These are phyloP conservation scores for Boleophthalmus pectinirostris DNA, from an alignment of 2,113 vertebrate genomes.

Conservation along the genomic window DNA sequence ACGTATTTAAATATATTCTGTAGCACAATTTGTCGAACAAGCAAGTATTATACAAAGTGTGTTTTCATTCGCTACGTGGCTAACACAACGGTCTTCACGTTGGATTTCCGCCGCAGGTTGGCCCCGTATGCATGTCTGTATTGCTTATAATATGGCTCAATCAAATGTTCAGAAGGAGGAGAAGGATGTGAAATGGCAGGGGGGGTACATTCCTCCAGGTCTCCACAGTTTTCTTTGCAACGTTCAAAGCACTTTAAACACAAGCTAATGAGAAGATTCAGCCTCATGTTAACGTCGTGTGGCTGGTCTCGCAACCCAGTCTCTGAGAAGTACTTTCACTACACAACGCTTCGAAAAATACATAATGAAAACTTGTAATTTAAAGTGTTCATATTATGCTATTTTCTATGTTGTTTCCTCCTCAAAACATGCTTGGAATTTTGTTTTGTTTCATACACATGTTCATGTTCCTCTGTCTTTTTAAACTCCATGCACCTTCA, in stretches of 20 bases:
- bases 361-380: neutral
- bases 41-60: conserved; percentile 46
- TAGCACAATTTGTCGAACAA: conserved; percentile 24
- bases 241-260: conserved; percentile 43
- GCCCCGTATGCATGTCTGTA: conserved; percentile 31
- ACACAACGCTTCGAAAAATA: neutral
- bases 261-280: conserved; percentile 25
- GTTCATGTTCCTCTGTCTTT: no score
- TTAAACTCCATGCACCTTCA: no score
- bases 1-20: conserved; percentile 24
- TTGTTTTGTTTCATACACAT: no score
- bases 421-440: no score
- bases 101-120: conserved; percentile 30
- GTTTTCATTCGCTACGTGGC: conserved; percentile 41
- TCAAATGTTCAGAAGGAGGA: conserved; percentile 47
- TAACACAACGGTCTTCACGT: conserved; percentile 41
- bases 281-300: conserved; percentile 33
- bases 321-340: neutral
- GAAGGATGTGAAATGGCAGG: conserved; percentile 48
- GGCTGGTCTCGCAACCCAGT: neutral
- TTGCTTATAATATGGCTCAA: conserved; percentile 63
- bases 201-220: conserved; percentile 62
- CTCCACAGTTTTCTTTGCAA: conserved; percentile 66
- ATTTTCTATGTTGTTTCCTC: no score
- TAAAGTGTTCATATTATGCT: no score